phyloP scores from a whole-genome alignment of 2,797 vertebrate genomes.

The Cossypha dichroa region DNA sequence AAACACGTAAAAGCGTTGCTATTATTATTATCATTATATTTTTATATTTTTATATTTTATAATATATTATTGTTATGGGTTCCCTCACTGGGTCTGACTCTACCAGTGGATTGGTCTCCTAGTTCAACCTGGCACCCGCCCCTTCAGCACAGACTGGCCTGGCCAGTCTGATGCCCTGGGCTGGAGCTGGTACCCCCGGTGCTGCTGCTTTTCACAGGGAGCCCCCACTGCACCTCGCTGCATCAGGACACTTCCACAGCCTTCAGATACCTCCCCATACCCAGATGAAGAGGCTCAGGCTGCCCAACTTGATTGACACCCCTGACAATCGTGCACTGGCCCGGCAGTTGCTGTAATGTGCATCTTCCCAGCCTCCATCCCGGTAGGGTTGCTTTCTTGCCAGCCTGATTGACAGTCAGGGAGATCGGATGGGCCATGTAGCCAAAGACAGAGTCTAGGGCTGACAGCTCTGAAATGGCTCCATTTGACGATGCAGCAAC shows the following conservation, averaged over 20 bases:
- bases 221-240: not conserved
- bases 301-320: not conserved
- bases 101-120: not conserved
- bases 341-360: accelerated
- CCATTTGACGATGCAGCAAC: not conserved
- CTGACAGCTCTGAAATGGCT: conserved; percentile 48
- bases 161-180: not conserved
- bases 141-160: not conserved
- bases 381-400: not conserved
- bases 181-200: not conserved
- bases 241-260: not conserved
- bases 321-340: not conserved
- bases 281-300: not conserved
- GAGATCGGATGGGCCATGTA: conserved; percentile 2
- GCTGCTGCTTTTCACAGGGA: accelerated
- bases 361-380: not conserved
- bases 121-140: accelerated
- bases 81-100: not conserved
- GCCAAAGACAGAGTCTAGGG: conserved; percentile 6
- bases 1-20: not conserved
- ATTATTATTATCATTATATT: not conserved
- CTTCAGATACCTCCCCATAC: not conserved
- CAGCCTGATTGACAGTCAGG: conserved; percentile 35
- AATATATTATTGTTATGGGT: not conserved
- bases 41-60: too few relatives aligned